Percentiles rank a stretch among this genome's conserved stretches.
phyloP scores from a whole-genome alignment of 2,797 vertebrate genomes.

The Trichosurus vulpecula region DNA sequence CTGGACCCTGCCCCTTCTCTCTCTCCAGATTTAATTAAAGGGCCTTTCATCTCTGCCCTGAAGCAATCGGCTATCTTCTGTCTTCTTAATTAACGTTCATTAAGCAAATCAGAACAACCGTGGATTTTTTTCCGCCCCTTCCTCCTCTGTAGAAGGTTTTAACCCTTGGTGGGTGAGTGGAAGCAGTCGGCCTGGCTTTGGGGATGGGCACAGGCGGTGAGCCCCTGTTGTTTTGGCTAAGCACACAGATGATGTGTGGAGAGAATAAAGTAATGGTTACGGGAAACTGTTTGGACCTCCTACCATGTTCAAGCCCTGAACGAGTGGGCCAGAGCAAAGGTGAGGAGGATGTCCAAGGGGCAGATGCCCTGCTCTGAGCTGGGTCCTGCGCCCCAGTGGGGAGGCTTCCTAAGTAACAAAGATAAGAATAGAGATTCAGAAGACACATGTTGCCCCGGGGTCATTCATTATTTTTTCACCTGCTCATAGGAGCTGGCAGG shows the following conservation, averaged over 20 bases:
- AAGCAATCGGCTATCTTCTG: slow-evolving; percentile 86
- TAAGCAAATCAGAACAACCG: slow-evolving; percentile 85
- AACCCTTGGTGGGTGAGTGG: slow-evolving; percentile 76
- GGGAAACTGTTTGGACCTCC: not conserved
- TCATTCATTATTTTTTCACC: not conserved
- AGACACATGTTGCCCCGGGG: not conserved
- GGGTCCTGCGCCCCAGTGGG: not conserved
- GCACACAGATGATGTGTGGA: not conserved
- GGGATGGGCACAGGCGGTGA: not conserved
- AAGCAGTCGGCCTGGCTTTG: not conserved
- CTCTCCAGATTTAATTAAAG: slow-evolving; percentile 87
- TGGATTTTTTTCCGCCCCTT: slow-evolving; percentile 59
- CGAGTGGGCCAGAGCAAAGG: not conserved
- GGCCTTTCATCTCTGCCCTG: slow-evolving; percentile 86
- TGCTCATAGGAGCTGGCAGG: not conserved
- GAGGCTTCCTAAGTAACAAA: not conserved
- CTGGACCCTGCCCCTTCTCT: slow-evolving; percentile 57
- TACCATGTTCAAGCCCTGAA: not conserved
- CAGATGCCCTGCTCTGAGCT: not conserved
- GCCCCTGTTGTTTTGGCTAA: not conserved
- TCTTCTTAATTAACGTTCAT: slow-evolving; percentile 89
- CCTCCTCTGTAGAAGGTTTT: slow-evolving; percentile 74
- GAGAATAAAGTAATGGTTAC: not conserved
- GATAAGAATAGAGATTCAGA: not conserved
- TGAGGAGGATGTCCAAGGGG: not conserved